Base-by-base conservation (phyloP, 2,888 invertebrate species). In the Spodoptera littoralis region DNA sequence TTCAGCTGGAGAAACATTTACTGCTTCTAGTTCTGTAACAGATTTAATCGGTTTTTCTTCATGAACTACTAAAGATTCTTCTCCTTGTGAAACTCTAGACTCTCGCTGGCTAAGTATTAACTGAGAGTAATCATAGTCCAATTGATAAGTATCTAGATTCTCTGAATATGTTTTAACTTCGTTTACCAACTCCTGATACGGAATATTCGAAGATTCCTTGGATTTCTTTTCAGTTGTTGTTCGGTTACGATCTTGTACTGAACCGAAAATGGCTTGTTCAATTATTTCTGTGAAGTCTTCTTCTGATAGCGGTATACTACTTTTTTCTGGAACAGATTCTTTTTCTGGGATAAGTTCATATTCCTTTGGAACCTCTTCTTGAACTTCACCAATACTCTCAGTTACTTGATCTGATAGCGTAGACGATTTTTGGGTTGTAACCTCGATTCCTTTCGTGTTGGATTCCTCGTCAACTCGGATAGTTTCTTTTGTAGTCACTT, bases 261-360 rank as follows among this genome's bases (percentile, higher is more conserved):
- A 96, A 48, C 96, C 96, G 83, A 96, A 96, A 72, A 96, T 95
- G 3, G 93, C 95, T 88, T 95, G 94, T 86, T 96, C 96, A 12
- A 93, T 62, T 53, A 88, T 74, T 27, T 85, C 82, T 11, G 85
- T 81, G 27, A 85, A 78, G 52, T 84, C 80, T 54, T 77, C 79
- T 79, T 86, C 83, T n/a, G 73, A 74, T 9, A 77, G 56, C 13
- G 18, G 30, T 49, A 58, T 64, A 30, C 62, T 54, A 43, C 47
- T 1, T 12, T 55, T 50, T 30, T 53, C 55, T 18, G 45, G 41
- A 12, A 0, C 6, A 30, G 36, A 0, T 50, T 60, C 51, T 43
- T 60, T 54, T 22, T 47, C 30, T 27, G 22, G 36, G 5, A 11
- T 22, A 22, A n/a, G 13, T 50, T 44, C 11, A 24, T 27, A 18